A percentile compares a stretch with the other conserved stretches of the same genome.
These are phyloP conservation scores for Mus pahari DNA, from an alignment of 2,113 vertebrate genomes.

Conservation along the genomic window DNA sequence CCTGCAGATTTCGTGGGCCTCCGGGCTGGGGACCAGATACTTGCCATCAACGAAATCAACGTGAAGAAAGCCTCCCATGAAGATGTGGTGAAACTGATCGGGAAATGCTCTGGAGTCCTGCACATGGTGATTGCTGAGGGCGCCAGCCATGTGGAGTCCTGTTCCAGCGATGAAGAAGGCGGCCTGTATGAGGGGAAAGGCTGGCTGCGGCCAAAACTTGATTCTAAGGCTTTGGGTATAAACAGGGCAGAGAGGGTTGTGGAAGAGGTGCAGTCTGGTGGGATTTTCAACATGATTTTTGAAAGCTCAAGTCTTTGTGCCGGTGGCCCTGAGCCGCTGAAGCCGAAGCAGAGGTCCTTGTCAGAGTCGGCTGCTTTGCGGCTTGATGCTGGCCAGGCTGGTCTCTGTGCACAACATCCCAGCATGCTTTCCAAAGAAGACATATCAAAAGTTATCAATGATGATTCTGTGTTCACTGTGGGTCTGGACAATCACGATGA, in stretches of 20 bases:
- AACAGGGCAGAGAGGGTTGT: conserved; percentile 97
- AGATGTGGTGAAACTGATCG: conserved; percentile 98
- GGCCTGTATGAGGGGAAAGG: conserved; percentile 90
- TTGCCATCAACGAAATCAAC: conserved; percentile 95
- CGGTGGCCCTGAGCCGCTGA: conserved; percentile 86
- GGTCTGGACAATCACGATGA: conserved; percentile 87
- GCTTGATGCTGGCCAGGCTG: conserved; percentile 82
- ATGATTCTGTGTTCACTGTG: conserved; percentile 90
- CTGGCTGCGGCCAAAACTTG: conserved; percentile 92
- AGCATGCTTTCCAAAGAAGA: conserved; percentile 91
- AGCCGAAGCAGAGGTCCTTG: conserved; percentile 86
- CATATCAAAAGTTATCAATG: conserved; percentile 86
- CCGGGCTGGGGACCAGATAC: conserved; percentile 94
- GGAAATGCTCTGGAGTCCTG: conserved; percentile 95
- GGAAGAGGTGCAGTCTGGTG: conserved; percentile 97
- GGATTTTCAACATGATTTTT: conserved; percentile 98
- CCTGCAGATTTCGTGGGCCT: conserved; percentile 96
- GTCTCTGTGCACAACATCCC: conserved; percentile 80
- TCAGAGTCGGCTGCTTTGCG: conserved; percentile 89
- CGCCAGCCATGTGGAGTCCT: conserved; percentile 89
- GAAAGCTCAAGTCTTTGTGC: conserved; percentile 92
- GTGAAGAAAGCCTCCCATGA: conserved; percentile 96
- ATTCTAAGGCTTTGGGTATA: conserved; percentile 95
- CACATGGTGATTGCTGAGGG: conserved; percentile 93
- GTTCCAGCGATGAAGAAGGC: conserved; percentile 96